phyloP scores from a whole-genome alignment of 2,797 vertebrate genomes.

The Pseudocheirus occidentalis region DNA sequence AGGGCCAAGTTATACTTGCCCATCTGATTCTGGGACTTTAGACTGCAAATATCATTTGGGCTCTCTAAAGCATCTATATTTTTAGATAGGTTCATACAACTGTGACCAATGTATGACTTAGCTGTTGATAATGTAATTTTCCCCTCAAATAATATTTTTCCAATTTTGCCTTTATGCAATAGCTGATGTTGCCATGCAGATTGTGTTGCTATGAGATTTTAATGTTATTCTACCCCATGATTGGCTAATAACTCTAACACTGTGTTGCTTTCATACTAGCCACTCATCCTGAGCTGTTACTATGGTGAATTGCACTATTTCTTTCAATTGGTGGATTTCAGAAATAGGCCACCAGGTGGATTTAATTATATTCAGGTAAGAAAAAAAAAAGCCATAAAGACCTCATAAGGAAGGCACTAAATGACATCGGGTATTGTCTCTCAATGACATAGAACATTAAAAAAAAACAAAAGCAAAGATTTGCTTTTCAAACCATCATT shows the following conservation, averaged over 20 bases:
- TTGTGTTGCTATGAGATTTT: slow-evolving; percentile 74
- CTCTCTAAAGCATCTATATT: slow-evolving; percentile 51
- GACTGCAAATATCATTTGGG: slow-evolving; percentile 40
- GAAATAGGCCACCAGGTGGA: slow-evolving; percentile 68
- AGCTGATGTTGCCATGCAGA: slow-evolving; percentile 78
- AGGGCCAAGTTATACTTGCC: neutral
- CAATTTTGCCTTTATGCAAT: slow-evolving; percentile 70
- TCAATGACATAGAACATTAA: slow-evolving; percentile 31
- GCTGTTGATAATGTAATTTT: slow-evolving; percentile 72
- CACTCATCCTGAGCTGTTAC: slow-evolving; percentile 64
- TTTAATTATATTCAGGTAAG: slow-evolving; percentile 67
- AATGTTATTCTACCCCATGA: slow-evolving; percentile 49
- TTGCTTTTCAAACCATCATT: neutral
- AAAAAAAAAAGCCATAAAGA: slow-evolving; percentile 42
- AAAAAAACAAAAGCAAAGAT: neutral
- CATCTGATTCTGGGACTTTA: neutral
- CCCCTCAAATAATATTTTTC: slow-evolving; percentile 69
- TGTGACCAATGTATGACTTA: slow-evolving; percentile 76
- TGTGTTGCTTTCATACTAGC: slow-evolving; percentile 55
- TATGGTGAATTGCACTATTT: slow-evolving; percentile 73
- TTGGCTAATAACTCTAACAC: slow-evolving; percentile 38
- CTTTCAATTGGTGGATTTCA: slow-evolving; percentile 61
- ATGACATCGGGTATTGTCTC: slow-evolving; percentile 50
- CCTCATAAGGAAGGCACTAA: slow-evolving; percentile 55
- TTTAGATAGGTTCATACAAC: slow-evolving; percentile 56